A percentile compares a stretch with the other conserved stretches of the same genome.
Evolutionary conservation across 2,797 vertebrate species (phyloP).

Genomic region (Malurus leucopterus): DNA sequence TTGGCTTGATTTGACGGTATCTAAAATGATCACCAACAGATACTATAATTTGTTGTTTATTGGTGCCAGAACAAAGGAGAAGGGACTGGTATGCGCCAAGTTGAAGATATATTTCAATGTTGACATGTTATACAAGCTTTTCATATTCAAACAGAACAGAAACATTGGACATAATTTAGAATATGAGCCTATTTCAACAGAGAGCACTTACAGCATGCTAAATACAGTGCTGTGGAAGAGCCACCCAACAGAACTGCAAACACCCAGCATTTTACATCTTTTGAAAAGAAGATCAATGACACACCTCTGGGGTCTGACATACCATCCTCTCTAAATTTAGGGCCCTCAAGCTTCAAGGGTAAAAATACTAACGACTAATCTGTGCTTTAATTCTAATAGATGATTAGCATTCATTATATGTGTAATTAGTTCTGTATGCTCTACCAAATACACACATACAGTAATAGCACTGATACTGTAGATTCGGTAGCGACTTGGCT

Average conservation of each 20-base stretch:
- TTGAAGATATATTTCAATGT: conserved; percentile 64
- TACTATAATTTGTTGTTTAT: conserved; percentile 59
- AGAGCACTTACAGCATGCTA: conserved; percentile 75
- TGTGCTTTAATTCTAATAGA: conserved; percentile 78
- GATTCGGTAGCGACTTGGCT: conserved; percentile 63
- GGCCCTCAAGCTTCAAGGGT: conserved; percentile 68
- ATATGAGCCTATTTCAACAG: conserved; percentile 72
- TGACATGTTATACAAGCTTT: conserved; percentile 66
- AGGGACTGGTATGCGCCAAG: conserved; percentile 54
- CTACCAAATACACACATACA: conserved; percentile 72
- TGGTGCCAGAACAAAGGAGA: conserved; percentile 61
- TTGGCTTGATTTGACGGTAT: conserved; percentile 73
- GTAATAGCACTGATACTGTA: conserved; percentile 67
- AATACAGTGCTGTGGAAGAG: conserved; percentile 66
- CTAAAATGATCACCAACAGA: conserved; percentile 70
- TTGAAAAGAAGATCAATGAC: conserved; percentile 68
- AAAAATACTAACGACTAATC: conserved; percentile 74
- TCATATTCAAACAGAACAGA: conserved; percentile 67
- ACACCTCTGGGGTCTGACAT: conserved; percentile 64
- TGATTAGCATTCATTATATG: conserved; percentile 75
- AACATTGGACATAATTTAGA: conserved; percentile 70
- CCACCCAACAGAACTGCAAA: conserved; percentile 65
- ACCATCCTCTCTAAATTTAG: conserved; percentile 67
- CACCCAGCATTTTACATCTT: conserved; percentile 64
- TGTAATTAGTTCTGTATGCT: conserved; percentile 71